phyloP scores from a whole-genome alignment of 2,888 invertebrate species.

The Gortyna flavago region DNA sequence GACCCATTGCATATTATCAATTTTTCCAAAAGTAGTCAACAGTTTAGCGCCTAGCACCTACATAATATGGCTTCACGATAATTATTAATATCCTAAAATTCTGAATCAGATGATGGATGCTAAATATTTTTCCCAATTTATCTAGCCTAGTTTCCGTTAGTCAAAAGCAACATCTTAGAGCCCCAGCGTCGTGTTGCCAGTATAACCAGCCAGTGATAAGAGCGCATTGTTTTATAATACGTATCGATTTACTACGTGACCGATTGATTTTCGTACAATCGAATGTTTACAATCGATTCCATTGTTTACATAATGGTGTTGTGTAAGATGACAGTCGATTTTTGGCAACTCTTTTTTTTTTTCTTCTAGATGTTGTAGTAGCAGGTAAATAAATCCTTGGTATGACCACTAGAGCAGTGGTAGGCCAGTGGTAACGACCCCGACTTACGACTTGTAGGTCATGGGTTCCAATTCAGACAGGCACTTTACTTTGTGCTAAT shows the following conservation, averaged over 20 bases:
- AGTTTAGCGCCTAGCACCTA: background rate
- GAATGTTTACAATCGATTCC: slow-evolving; percentile 66
- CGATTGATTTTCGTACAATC: slow-evolving; percentile 77
- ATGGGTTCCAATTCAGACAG: background rate
- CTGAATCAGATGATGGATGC: background rate
- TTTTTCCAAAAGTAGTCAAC: background rate
- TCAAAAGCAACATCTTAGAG: slow-evolving; percentile 78
- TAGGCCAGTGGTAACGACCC: background rate
- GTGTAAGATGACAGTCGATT: background rate
- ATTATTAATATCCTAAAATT: background rate
- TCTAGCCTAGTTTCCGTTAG: slow-evolving; percentile 19
- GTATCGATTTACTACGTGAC: slow-evolving; percentile 82
- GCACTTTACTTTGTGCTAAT: background rate
- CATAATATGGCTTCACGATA: background rate
- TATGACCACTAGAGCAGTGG: background rate
- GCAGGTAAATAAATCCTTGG: background rate
- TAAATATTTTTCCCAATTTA: background rate
- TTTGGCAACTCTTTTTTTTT: background rate
- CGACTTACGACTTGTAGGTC: background rate
- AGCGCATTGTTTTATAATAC: slow-evolving; percentile 86
- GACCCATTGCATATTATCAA: background rate
- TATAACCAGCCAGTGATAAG: slow-evolving; percentile 85
- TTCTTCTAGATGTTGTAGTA: background rate
- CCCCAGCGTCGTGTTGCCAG: slow-evolving; percentile 80
- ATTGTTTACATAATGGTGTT: slow-evolving; percentile 29